Evolutionary conservation across 2,113 vertebrate species (phyloP).

Genomic region (Rafetus swinhoei): DNA sequence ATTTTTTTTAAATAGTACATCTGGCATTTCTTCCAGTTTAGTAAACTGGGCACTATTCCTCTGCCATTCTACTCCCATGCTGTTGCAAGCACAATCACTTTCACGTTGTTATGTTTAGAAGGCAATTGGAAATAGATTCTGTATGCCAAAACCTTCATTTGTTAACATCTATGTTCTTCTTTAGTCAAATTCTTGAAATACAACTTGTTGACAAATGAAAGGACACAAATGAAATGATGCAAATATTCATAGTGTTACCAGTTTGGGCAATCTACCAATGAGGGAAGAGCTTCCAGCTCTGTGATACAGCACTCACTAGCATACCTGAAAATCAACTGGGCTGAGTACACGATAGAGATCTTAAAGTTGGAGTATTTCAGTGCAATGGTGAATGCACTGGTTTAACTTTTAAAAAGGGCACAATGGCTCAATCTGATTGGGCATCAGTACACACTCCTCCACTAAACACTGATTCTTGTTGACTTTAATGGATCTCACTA

Average conservation of each 20-base stretch:
- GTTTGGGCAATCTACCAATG: background rate
- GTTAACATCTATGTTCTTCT: background rate
- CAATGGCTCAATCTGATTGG: background rate
- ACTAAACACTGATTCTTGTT: conserved; percentile 43
- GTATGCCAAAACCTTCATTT: background rate
- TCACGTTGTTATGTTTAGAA: background rate
- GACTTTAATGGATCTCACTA: conserved; percentile 67
- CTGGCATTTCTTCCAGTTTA: background rate
- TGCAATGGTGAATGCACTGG: background rate
- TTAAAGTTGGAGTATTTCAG: background rate
- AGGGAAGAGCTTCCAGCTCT: background rate
- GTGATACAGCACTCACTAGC: accelerated
- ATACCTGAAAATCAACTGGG: accelerated
- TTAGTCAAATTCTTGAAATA: background rate
- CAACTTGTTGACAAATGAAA: accelerated
- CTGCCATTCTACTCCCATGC: background rate
- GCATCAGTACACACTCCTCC: conserved; percentile 43
- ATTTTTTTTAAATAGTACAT: background rate
- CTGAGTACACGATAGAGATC: accelerated
- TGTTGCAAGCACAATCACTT: background rate
- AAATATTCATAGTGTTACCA: background rate
- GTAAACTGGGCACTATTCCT: background rate
- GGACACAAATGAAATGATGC: background rate
- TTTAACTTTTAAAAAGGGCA: background rate
- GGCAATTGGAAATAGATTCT: background rate